A percentile compares a stretch with the other conserved stretches of the same genome.
phyloP scores from a whole-genome alignment of 2,888 invertebrate species.

The Hirtodrosophila trivittata region DNA sequence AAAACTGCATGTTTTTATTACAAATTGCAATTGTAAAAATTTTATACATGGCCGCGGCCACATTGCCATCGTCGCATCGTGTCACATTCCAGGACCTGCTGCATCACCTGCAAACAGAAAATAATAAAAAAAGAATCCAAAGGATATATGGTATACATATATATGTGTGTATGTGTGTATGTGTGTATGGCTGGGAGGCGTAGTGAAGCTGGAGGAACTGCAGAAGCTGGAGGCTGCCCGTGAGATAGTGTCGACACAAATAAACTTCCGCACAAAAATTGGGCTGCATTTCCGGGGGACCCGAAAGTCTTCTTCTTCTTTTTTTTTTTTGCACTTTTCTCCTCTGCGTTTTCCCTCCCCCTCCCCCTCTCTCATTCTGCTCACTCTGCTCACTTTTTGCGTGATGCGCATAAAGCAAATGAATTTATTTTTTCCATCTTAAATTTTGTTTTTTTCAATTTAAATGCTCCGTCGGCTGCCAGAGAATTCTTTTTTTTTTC shows the following conservation, averaged over 20 bases:
- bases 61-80: conserved; percentile 62
- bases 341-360: conserved; percentile 1
- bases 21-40: conserved; percentile 79
- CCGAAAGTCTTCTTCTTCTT: conserved; percentile 13
- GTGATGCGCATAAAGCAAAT: conserved; percentile 67
- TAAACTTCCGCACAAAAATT: conserved; percentile 77
- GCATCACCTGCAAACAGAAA: conserved; percentile 36
- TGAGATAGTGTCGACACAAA: conserved; percentile 72
- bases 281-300: conserved; percentile 64
- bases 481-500: conserved; percentile 17
- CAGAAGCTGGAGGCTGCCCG: conserved; percentile 22
- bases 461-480: conserved; percentile 53
- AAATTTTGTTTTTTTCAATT: conserved; percentile 63
- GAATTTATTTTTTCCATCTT: conserved; percentile 61
- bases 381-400: conserved; percentile 34
- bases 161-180: neutral
- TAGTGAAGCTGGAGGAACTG: neutral
- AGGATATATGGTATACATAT: conserved; percentile 10
- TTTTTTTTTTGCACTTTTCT: conserved; percentile 20
- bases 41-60: conserved; percentile 76
- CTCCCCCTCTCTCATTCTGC: conserved; percentile 30
- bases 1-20: conserved; percentile 77
- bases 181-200: too few species aligned
- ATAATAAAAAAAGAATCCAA: neutral
- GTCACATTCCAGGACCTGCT: conserved; percentile 64